Evolutionary conservation across 2,888 invertebrate species (phyloP).

Genomic region (Leptinotarsa peninsularis): DNA sequence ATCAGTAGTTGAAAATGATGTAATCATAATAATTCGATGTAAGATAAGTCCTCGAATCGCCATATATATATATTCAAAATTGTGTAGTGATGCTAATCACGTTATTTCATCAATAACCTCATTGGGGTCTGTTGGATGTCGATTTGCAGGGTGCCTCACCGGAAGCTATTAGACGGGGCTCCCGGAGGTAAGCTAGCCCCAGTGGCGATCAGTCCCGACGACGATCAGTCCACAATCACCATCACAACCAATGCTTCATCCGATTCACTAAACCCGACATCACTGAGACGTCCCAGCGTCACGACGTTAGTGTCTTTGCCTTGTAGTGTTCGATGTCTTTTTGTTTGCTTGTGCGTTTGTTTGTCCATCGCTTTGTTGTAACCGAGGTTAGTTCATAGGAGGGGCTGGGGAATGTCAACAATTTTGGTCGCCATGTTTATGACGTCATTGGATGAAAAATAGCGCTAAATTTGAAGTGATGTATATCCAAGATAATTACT

Average conservation of each 20-base stretch:
- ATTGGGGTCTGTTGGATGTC: slow-evolving; percentile 27
- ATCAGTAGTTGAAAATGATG: no score
- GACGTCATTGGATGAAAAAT: no score
- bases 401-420: no score
- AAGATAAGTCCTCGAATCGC: neutral
- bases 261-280: slow-evolving; percentile 51
- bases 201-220: slow-evolving; percentile 70
- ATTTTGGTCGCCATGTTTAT: no score
- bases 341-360: slow-evolving; percentile 23
- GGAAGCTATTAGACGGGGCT: slow-evolving; percentile 65
- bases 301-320: slow-evolving; percentile 68
- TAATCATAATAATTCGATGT: no score
- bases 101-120: neutral
- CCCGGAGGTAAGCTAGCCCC: slow-evolving; percentile 70
- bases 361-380: neutral
- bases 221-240: slow-evolving; percentile 60
- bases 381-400: no score
- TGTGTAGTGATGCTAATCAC: no score
- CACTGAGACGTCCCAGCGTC: slow-evolving; percentile 69
- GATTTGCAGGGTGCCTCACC: slow-evolving; percentile 69
- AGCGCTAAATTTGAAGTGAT: no score
- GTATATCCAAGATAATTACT: no score
- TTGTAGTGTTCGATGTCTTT: slow-evolving; percentile 27
- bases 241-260: slow-evolving; percentile 36
- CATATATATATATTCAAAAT: neutral